Evolutionary conservation across 2,888 invertebrate species (phyloP), one percentile per base, ranked within the genome.

Genomic region (Phalera bucephala): DNA sequence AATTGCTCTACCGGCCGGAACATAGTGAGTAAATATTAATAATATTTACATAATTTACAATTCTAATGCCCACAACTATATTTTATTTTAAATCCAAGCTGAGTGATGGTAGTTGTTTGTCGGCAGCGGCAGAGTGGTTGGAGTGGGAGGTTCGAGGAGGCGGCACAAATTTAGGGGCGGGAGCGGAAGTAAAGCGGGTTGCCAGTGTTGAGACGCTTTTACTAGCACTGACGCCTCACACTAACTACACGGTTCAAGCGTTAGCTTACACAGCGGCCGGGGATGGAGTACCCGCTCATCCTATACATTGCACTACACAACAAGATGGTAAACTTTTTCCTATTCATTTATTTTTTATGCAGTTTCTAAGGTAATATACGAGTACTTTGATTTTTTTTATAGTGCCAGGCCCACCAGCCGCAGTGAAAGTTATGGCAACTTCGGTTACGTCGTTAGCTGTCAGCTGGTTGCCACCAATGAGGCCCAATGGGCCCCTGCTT

Each of bases 221-320:
- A 51, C 94, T 95, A 57, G 94, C 95, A 2, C 83, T 97, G 46
- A 92, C 93, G 65, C 95, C 96, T 61, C 95, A 94, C 74, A 95
- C 96, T 37, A 97, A 97, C 85, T 97, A 97, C 78, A 96, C 96
- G 25, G 91, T 97, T 43, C 93, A 95, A 65, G 95, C 96, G 2
- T 77, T 96, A 62, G 96, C 96, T 5, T 96, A 94, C 67, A 97
- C 97, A 0, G 92, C 94, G 3, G 94, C 94, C 1, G 97, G 97
- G 0, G 96, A 97, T 69, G 97, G 97, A 0, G 92, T 94, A 7
- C 91, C 95, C 47, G 95, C 96, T 64, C 88, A 91, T 52, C 93
- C 95, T 36, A 91, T 96, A 67, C 94, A 93, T 83, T 96, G 97
- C 71, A 92, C 92, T 42, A 97, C 97, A 2, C 94, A 95, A 58